Evolutionary conservation across 1,140 invertebrate species (phyloP), one percentile per base, ranked within the genome.

Genomic region (Steinernema feltiae): DNA sequence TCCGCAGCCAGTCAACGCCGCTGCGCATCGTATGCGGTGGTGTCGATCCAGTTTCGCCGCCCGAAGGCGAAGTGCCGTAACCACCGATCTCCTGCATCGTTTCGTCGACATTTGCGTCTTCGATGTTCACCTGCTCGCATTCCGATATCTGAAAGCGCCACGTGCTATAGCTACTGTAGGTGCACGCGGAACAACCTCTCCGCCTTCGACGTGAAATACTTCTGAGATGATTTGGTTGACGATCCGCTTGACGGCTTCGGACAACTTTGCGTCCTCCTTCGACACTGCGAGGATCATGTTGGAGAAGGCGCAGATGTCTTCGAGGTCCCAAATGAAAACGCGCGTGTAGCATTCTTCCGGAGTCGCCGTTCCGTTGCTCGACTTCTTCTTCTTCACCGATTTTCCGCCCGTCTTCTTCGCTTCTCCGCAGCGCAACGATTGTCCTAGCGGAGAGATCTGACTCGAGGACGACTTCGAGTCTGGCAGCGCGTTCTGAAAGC

Each of bases 121-220:
- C 53, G 7, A 63, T 63, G 53, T 63, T 63, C 53, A 63, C 53
- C 53, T 63, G 53, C 24, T 63, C 53, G 53, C 53, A 63, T 27
- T 63, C 53, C 3, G 53, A 63, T 3, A 63, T 27, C 53, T 63
- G 53, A 27, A 63, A 15, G 24, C 2, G 12, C 24, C 24, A 12
- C 12, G 53, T 7, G 7, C 3, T 15, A 63, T 12, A n/a, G 7
- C 3, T 3, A 63, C 7, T n/a, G 2, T 3, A 27, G 53, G 24
- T 3, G 12, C 15, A 63, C 3, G 3, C 7, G 3, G 24, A 27
- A 7, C 15, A 3, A 63, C 53, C 53, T 63, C 53, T 15, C 53
- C 53, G 53, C 24, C 24, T 3, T 63, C 53, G 53, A 63, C 24
- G 24, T 63, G 53, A 21, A 63, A 63, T 3, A 63, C 53, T 15